A percentile compares a stretch with the other conserved stretches of the same genome.
Evolutionary conservation across 2,113 vertebrate species (phyloP).

Genomic region (Potamarius usumacintae): DNA sequence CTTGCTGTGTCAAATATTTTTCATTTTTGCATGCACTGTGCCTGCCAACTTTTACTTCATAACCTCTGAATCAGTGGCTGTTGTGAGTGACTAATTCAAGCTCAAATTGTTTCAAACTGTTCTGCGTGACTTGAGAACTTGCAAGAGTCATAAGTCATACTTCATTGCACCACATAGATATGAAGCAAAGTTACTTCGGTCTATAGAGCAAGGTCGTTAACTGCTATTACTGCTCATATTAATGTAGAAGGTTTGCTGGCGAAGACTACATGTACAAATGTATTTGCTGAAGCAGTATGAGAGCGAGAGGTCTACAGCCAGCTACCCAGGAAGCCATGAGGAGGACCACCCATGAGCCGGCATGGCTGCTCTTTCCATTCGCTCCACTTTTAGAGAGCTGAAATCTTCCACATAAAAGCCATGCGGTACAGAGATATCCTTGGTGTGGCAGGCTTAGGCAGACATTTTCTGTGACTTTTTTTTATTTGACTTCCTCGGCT

Average conservation of each 20-base stretch:
- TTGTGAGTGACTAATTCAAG: conserved; percentile 31
- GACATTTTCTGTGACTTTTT: conserved; percentile 12
- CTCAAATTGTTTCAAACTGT: conserved; percentile 31
- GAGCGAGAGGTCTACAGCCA: conserved; percentile 19
- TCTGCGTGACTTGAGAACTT: conserved; percentile 16
- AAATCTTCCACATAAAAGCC: conserved; percentile 48
- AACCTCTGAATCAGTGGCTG: conserved; percentile 18
- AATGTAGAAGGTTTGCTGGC: conserved; percentile 5
- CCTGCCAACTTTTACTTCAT: conserved; percentile 28
- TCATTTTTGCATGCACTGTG: conserved; percentile 1
- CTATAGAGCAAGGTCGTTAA: neutral
- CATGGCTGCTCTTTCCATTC: conserved; percentile 30
- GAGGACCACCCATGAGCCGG: conserved; percentile 55
- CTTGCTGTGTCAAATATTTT: conserved; percentile 26
- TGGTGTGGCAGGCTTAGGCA: conserved; percentile 30
- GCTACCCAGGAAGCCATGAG: conserved; percentile 45
- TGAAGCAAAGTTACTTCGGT: neutral
- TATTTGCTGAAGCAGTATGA: conserved; percentile 20
- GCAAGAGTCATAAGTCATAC: conserved; percentile 7
- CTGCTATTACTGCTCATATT: conserved; percentile 12
- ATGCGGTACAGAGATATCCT: conserved; percentile 12
- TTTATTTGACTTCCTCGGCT: conserved; percentile 14
- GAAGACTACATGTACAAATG: neutral
- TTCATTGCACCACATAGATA: conserved; percentile 16
- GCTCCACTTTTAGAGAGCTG: conserved; percentile 32